A percentile compares a stretch with the other conserved stretches of the same genome.
These are phyloP conservation scores for Taenioides sp. DNA, from an alignment of 2,797 vertebrate genomes.

Conservation along the genomic window DNA sequence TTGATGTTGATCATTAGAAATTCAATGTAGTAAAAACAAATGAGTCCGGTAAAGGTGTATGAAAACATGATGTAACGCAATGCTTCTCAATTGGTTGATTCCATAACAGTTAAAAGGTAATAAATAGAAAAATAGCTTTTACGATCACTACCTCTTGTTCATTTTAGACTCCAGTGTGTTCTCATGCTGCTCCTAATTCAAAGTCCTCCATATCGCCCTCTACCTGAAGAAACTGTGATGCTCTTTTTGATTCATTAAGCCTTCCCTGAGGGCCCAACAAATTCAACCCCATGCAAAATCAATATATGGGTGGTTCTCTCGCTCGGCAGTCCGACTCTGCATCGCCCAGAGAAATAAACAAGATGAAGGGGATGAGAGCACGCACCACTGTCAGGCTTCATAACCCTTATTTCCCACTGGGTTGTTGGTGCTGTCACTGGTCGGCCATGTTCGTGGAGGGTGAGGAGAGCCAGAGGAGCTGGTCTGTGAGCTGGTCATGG, in stretches of 20 bases:
- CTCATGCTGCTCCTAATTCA: constrained; percentile 26
- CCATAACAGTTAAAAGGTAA: no score
- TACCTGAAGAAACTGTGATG: constrained; percentile 54
- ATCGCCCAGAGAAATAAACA: constrained; percentile 67
- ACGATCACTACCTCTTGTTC: background rate
- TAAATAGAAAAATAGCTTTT: background rate
- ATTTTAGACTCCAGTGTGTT: constrained; percentile 23
- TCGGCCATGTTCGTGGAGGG: constrained; percentile 42
- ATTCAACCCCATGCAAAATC: constrained; percentile 57
- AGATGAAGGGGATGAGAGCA: constrained; percentile 61
- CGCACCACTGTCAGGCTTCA: constrained; percentile 63
- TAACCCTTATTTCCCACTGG: constrained; percentile 72
- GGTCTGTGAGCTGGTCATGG: background rate
- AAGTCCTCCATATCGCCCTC: constrained; percentile 28
- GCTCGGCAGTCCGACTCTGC: constrained; percentile 45
- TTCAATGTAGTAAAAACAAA: no score
- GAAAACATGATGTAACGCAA: no score
- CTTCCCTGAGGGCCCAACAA: constrained; percentile 45
- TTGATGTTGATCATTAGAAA: no score
- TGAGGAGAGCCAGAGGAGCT: background rate
- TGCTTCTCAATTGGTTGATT: no score
- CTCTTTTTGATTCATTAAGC: constrained; percentile 69
- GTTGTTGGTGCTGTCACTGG: constrained; percentile 52
- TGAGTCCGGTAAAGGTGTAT: no score
- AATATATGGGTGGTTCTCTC: constrained; percentile 58